phyloP scores from a whole-genome alignment of 53 echinoderm and acorn worm species.

The Hippasteria phrygiana region DNA sequence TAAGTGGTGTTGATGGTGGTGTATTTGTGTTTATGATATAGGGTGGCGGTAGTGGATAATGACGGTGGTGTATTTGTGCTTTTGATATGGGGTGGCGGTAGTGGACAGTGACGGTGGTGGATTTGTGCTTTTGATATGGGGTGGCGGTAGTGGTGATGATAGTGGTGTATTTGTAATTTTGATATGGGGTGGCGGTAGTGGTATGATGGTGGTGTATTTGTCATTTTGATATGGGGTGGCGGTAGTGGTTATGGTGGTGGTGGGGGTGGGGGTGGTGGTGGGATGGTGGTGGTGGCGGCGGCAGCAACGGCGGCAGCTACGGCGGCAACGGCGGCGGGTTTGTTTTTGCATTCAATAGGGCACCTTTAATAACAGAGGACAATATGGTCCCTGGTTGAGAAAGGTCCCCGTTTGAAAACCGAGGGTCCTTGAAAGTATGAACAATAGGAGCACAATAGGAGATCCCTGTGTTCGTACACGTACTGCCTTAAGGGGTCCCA shows the following conservation, averaged over 20 bases:
- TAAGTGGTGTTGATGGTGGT: no score
- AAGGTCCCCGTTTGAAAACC: no score
- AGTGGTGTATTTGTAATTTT: background rate
- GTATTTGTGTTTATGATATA: no score
- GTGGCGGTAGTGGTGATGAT: slow-evolving; percentile 11
- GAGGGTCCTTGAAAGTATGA: no score
- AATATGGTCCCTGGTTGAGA: no score
- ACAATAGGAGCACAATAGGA: no score
- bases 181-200: background rate
- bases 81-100: background rate
- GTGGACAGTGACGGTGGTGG: background rate
- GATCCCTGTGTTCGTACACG: no score
- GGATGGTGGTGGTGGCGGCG: background rate
- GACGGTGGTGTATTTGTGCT: background rate
- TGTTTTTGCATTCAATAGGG: no score
- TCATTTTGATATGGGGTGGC: background rate
- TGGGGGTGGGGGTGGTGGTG: background rate
- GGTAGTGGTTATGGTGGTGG: background rate
- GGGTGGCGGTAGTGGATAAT: slow-evolving; percentile 4
- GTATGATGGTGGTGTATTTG: background rate
- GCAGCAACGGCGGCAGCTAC: background rate
- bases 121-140: no score
- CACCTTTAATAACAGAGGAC: no score
- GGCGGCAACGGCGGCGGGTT: no score
- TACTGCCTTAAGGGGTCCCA: no score